Evolutionary conservation across 2,888 invertebrate genomes (phyloP).

Genomic region (Dasypogon diadema): DNA sequence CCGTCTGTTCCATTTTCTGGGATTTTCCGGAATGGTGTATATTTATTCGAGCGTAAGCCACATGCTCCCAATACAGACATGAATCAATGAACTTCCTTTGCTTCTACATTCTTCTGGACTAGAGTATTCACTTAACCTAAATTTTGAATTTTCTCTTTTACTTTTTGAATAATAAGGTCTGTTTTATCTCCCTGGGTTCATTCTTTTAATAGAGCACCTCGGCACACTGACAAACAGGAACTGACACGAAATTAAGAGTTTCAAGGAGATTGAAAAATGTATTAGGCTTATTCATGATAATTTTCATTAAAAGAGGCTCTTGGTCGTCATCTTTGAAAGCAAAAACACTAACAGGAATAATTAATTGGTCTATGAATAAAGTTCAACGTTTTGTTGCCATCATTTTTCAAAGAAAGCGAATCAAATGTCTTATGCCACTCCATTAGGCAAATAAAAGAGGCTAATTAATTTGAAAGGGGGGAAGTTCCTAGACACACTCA

Average conservation of each 20-base stretch:
- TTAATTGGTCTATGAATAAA: too few species aligned
- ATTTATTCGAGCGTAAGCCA: background rate
- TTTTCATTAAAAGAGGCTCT: too few species aligned
- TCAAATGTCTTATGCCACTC: too few species aligned
- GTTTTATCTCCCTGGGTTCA: background rate
- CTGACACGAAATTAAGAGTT: background rate
- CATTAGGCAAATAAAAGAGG: too few species aligned
- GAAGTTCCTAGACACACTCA: too few species aligned
- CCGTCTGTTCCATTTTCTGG: too few species aligned
- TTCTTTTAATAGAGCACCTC: background rate
- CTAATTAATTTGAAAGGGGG: too few species aligned
- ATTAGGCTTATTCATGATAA: background rate
- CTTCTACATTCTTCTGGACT: background rate
- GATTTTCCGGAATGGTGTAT: background rate
- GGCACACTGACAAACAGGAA: background rate
- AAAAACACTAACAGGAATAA: too few species aligned
- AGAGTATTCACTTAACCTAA: constrained; percentile 14
- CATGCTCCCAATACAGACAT: background rate
- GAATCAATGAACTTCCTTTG: background rate
- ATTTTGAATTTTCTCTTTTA: constrained; percentile 9
- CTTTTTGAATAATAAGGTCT: constrained; percentile 3
- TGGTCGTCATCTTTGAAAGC: too few species aligned
- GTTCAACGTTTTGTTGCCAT: too few species aligned
- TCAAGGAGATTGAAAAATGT: background rate
- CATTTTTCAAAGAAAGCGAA: too few species aligned